These are phyloP conservation scores for Diacarnus erythraeanus DNA, from an alignment of 37 sponge, comb jelly and placozoan species.

Conservation along the genomic window DNA sequence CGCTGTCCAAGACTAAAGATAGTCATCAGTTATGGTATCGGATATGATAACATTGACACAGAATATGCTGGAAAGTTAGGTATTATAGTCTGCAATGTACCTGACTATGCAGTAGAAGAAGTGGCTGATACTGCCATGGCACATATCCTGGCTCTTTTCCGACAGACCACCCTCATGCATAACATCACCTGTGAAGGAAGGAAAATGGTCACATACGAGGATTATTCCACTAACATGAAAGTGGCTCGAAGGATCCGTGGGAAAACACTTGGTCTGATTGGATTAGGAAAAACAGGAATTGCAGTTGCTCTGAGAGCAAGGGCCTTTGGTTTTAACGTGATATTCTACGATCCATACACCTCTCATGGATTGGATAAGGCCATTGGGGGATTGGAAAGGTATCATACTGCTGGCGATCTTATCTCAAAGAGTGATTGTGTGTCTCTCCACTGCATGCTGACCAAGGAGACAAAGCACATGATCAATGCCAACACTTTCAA, in stretches of 20 bases:
- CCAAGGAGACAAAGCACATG: slow-evolving; percentile 59
- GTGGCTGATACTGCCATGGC: slow-evolving; percentile 83
- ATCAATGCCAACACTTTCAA: slow-evolving; percentile 46
- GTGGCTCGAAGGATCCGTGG: slow-evolving; percentile 72
- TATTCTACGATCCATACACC: slow-evolving; percentile 74
- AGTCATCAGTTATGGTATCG: slow-evolving; percentile 57
- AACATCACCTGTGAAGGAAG: slow-evolving; percentile 25
- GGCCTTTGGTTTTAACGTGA: slow-evolving; percentile 74
- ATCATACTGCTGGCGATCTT: slow-evolving; percentile 39
- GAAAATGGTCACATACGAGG: slow-evolving; percentile 9
- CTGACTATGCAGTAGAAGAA: slow-evolving; percentile 86
- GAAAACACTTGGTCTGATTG: slow-evolving; percentile 79
- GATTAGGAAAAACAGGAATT: slow-evolving; percentile 79
- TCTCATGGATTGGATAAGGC: slow-evolving; percentile 52
- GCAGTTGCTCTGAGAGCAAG: slow-evolving; percentile 69
- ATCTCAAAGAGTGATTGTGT: slow-evolving; percentile 67
- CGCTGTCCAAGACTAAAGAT: slow-evolving; percentile 64
- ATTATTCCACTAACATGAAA: slow-evolving; percentile 16
- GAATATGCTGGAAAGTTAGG: slow-evolving; percentile 59
- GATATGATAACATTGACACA: slow-evolving; percentile 73
- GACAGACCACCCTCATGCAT: slow-evolving; percentile 61
- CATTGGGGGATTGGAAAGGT: slow-evolving; percentile 56
- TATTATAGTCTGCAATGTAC: slow-evolving; percentile 69
- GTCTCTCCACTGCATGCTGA: slow-evolving; percentile 75
- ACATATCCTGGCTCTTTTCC: slow-evolving; percentile 65